Evolutionary conservation across 2,797 vertebrate species (phyloP), one percentile per base, ranked within the genome.

Genomic region (Notolabrus celidotus): DNA sequence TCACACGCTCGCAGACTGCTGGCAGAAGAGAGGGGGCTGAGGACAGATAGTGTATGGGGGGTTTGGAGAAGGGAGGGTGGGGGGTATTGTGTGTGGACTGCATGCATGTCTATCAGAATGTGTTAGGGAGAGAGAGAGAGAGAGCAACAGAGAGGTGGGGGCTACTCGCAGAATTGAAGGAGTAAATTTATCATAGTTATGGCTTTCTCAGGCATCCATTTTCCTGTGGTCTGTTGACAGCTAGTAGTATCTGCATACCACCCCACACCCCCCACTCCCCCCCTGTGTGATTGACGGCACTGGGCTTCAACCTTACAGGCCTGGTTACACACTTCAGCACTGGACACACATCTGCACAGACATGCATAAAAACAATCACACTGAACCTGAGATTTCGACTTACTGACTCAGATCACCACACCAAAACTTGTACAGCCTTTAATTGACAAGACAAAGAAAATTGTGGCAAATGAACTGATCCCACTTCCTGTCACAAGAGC

Each of bases 181-280:
- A 96, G 95, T 92, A 87, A 96, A 99, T 99, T 97, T 97, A 97
- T 99, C 97, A 98, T 98, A 96, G 95, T 98, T 98, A 98, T 95
- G 95, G 96, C 95, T 97, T 97, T 95, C 95, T 95, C 74, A 90
- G 89, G 95, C 97, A 96, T 97, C 96, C 96, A 95, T 98, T 97
- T 97, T 97, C 94, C 95, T 92, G 93, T 91, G 95, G 95, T 93
- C 94, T 94, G 94, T 93, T 96, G 96, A 97, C 96, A 97, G 96
- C 94, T 88, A 90, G 92, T 96, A 96, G 92, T 96, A 97, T 97
- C 95, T 95, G 95, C 95, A 96, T 95, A 93, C 80, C 45, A 61
- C 55, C 77, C 19, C 43, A 73, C n/a, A 14, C 50, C 52, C 20
- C 27, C 69, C 45, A 64, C 74, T 72, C 61, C 57, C 67, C 39